phyloP scores from a whole-genome alignment of 1,140 invertebrate genomes.

The Phymastichus coffea region DNA sequence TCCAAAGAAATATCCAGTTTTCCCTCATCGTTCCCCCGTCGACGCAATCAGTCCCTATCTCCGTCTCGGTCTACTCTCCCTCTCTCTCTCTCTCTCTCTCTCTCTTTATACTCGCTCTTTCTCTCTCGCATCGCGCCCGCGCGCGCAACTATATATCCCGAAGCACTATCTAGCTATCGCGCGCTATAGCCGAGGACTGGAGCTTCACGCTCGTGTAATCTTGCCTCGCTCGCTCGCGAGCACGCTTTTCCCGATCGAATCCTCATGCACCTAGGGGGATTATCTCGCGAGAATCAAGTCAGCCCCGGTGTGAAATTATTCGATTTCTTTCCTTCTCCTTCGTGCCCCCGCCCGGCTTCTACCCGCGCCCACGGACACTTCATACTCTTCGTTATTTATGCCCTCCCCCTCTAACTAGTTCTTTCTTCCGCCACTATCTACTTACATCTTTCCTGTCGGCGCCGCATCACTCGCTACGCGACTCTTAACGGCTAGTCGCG shows the following conservation, averaged over 20 bases:
- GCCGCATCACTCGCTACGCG: not conserved
- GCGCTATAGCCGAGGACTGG: not conserved
- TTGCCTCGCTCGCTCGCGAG: no score
- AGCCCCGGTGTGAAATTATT: slow-evolving; percentile 11
- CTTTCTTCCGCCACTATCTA: not conserved
- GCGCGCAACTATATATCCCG: no score
- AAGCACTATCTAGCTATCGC: not conserved
- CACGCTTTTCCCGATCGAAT: slow-evolving; percentile 1
- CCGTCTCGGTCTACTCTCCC: not conserved
- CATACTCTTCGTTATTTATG: not conserved
- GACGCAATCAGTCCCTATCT: slow-evolving; percentile 11
- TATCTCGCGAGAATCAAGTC: slow-evolving; percentile 6
- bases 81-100: no score
- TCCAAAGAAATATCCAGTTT: not conserved
- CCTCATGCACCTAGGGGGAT: slow-evolving; percentile 10
- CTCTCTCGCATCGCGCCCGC: no score
- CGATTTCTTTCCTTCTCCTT: not conserved
- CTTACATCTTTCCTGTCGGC: not conserved
- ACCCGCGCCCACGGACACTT: not conserved
- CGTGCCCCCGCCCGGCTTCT: not conserved
- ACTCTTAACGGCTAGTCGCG: not conserved
- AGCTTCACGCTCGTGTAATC: slow-evolving; percentile 4
- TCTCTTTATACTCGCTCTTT: no score
- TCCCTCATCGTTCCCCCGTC: slow-evolving; percentile 8
- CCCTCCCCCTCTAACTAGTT: not conserved